Base-by-base conservation (phyloP, 2,797 vertebrate species). In the Psittacula derbiana region DNA sequence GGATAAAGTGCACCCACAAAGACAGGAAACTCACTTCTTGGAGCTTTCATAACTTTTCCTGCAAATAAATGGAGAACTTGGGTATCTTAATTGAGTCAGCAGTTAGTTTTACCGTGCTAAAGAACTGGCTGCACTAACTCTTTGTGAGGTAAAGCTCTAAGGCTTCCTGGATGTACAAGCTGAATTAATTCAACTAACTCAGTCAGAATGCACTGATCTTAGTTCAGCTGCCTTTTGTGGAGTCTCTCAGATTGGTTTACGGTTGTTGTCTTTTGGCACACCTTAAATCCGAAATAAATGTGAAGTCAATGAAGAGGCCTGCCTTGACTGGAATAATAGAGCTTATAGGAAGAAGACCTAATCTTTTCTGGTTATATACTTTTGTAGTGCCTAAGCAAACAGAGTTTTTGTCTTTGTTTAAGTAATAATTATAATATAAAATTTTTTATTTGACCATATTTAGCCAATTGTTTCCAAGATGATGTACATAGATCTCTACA, bases 281-380 rank as follows among this genome's bases (percentile, higher is more conserved):
- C 21, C 19, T 86, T 78, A 72, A 78, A 61, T 83, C 57, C 88
- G n/a, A 61, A 94, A 72, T 52, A 86, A 88, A 88, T 36, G 58
- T 40, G 88, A 74, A 70, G 43, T 83, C 75, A 95, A 90, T 74
- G 92, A 94, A 90, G 33, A 94, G 33, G 9, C 28, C 43, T 84
- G 52, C 28, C 33, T 65, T 3, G 6, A 14, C 61, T 65, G 49
- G 25, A 74, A 21, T 74, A 90, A 86, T 46, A 44, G 2, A n/a
- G 57, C 41, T 91, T 67, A 74, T 43, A 80, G 53, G 70, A 69
- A 23, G 41, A 78, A 67, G 58, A 7, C 44, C 62, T 33, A 33
- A 24, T 24, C 21, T 33, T 57, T 33, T 33, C 33, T 11, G n/a
- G 49, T 33, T 72, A 41, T 2, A 18, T 72, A 40, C 16, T 79